Evolutionary conservation across 2,797 vertebrate genomes (phyloP).

Genomic region (Sebastolobus altivelis): DNA sequence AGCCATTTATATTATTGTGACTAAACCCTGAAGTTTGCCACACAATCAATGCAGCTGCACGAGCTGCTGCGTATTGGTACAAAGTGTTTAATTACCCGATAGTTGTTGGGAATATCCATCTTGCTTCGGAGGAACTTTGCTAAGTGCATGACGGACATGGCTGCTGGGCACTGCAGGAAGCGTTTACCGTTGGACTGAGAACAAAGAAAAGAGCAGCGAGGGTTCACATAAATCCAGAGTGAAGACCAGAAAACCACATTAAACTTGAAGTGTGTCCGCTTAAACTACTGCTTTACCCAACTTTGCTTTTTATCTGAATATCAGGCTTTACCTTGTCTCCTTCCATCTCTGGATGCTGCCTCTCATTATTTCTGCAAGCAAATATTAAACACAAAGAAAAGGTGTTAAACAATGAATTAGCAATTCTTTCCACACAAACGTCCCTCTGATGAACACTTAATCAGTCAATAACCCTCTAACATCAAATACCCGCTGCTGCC

Average conservation of each 20-base stretch:
- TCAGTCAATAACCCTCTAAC: neutral
- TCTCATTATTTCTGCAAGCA: constrained; percentile 73
- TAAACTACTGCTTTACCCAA: neutral
- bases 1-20: neutral
- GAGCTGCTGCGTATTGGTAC: neutral
- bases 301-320: neutral
- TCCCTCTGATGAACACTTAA: neutral
- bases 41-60: neutral
- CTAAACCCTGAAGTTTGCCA: neutral
- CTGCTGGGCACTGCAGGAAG: constrained; percentile 97
- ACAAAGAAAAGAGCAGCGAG: constrained; percentile 19
- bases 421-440: neutral
- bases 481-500: too few species aligned
- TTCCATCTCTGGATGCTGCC: constrained; percentile 74
- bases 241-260: constrained; percentile 19
- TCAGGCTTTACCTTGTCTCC: constrained; percentile 77
- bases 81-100: constrained; percentile 87
- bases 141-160: constrained; percentile 99
- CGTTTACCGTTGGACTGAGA: constrained; percentile 94
- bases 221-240: constrained; percentile 14
- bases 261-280: neutral
- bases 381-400: neutral
- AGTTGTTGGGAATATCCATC: constrained; percentile 98
- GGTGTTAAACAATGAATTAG: neutral
- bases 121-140: constrained; percentile 99